A percentile compares a stretch with the other conserved stretches of the same genome.
Conservation (phyloP, 2,113 vertebrate genomes). For the Suncus etruscus region DNA sequence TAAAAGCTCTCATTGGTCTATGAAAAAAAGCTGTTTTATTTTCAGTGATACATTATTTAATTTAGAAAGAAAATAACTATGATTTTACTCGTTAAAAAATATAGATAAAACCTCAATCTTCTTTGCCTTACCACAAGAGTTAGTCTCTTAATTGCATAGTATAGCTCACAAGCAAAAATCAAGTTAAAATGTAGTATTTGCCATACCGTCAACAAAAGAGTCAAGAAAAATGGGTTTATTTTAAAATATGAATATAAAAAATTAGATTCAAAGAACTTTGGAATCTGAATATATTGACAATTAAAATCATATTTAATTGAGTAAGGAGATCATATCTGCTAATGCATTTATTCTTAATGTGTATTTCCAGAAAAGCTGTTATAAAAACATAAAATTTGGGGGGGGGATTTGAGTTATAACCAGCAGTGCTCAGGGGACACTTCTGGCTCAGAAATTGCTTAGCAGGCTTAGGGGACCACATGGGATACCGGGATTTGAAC, state of each 20-base stretch:
- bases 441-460: too few species aligned
- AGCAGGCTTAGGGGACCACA: too few species aligned
- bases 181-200: neutral
- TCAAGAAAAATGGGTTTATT: neutral
- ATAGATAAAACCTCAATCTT: neutral
- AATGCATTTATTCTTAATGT: neutral
- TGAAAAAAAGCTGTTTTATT: conserved; percentile 4
- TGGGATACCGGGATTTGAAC: too few species aligned
- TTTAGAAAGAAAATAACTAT: neutral
- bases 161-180: neutral
- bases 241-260: neutral
- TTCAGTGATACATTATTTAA: conserved; percentile 15
- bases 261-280: neutral
- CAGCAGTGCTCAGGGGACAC: too few species aligned
- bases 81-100: conserved; percentile 26
- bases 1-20: neutral
- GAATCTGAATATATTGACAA: neutral
- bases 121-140: neutral
- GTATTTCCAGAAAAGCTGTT: conserved; percentile 1
- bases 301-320: neutral
- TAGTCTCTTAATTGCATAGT: neutral
- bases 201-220: neutral
- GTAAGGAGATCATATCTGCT: neutral
- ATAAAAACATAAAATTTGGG: neutral
- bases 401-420: too few species aligned